phyloP scores from a whole-genome alignment of 92 coral and sea anemone species.

The Micromussa lordhowensis region DNA sequence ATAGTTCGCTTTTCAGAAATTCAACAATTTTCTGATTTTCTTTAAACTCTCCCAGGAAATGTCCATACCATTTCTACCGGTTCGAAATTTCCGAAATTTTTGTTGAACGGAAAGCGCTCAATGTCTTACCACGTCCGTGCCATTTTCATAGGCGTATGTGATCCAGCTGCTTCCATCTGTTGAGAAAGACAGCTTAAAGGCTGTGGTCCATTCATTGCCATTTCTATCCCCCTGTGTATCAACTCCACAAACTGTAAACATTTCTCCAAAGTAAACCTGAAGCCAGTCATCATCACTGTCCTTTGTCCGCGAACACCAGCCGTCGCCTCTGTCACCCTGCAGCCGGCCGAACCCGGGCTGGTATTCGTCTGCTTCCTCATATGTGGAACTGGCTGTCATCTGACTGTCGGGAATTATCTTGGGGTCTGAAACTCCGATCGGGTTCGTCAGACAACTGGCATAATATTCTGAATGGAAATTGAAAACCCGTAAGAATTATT shows the following conservation, averaged over 20 bases:
- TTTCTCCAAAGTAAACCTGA: constrained; percentile 2
- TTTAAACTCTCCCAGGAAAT: too few relatives aligned
- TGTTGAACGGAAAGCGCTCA: too few relatives aligned
- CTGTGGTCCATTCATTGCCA: neutral
- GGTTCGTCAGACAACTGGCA: neutral
- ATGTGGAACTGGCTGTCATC: constrained; percentile 7
- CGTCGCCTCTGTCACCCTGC: neutral
- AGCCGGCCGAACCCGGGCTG: constrained; percentile 11
- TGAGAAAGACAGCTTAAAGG: constrained; percentile 14
- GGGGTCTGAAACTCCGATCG: constrained; percentile 5
- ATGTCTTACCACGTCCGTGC: neutral
- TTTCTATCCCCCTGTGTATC: neutral
- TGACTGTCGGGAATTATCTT: neutral
- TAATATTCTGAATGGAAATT: neutral
- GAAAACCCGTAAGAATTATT: too few relatives aligned
- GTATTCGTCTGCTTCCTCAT: neutral
- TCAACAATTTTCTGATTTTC: too few relatives aligned
- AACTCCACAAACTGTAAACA: neutral
- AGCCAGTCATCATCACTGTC: neutral
- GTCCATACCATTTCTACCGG: too few relatives aligned
- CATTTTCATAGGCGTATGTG: neutral
- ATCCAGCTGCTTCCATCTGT: neutral
- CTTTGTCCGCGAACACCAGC: neutral
- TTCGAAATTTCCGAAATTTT: too few relatives aligned
- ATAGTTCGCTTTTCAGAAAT: too few relatives aligned